Base-by-base conservation (phyloP, 1,140 invertebrate species). In the Pseudomyrmex dendroicus region DNA sequence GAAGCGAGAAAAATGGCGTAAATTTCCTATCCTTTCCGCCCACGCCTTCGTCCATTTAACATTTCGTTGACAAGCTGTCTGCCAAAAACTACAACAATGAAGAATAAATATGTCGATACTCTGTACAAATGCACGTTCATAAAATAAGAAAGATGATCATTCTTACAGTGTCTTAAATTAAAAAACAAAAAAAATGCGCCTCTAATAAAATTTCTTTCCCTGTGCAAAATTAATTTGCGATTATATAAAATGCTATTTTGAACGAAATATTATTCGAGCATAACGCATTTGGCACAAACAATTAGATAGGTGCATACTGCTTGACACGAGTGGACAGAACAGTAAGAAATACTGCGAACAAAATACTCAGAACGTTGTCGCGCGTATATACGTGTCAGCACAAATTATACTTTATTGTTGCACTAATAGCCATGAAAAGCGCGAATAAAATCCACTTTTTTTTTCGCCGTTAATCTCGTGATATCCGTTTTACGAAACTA, bases 1-100 rank as follows among this genome's bases (percentile, higher is more conserved):
- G 86, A 90, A 91, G 92, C 92, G 92, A 92, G 93, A 94, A 92
- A 94, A 93, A 94, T 93, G 90, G 91, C 91, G 91, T 90, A 90
- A 92, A 94, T 91, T 90, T 86, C 86, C 91, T 89, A 84, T 89
- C 85, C 87, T 91, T 82, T 84, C 82, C 57, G 78, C 82, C 88
- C 78, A 20, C 15, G 17, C 22, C 17, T 56, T 44, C 46, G 12
- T 64, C 62, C 87, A 63, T 84, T 80, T 54, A 83, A 73, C 83
- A 68, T 74, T 44, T 48, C 68, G 78, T 87, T 84, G 84, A 89
- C 87, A 86, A 74, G 35, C 56, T 48, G 82, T 44, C 62, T 52
- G 63, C 72, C 74, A 46, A 87, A 85, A 86, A 80, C 35, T 70
- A 61, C 67, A 70, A 85, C 72, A 85, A 88, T 52, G 50, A 73